Evolutionary conservation across 2,797 vertebrate genomes (phyloP), one percentile per base, ranked within the genome.

Genomic region (Paratrypauchen microcephalus): DNA sequence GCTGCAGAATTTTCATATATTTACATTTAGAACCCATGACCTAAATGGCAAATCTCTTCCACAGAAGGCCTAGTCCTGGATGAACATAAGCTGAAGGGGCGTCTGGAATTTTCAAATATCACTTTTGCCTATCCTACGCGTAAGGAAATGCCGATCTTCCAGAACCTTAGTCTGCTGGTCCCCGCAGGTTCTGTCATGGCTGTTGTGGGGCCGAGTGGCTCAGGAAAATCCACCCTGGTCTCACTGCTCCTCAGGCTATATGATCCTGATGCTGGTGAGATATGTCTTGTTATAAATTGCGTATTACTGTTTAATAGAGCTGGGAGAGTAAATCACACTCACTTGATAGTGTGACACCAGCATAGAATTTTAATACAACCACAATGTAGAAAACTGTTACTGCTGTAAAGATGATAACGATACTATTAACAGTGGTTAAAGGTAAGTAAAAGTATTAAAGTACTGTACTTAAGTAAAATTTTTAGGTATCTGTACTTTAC

Each of bases 221-320:
- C 96, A 6, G 98, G 98, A 61, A 99, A 99, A 82, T 99, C 98
- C 0, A 96, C 96, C 0, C 89, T 98, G 68, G 93, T 99, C 36
- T 97, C 97, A 0, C 92, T 99, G 70, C 90, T 99, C 23, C 92
- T 99, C 68, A 89, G 97, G 12, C 75, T 99, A 16, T 99, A 99
- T 0, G 95, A 99, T 80, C 88, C 95, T 0, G 60, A 88, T 19
- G 11, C 69, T 57, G 86, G 85, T 89, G 74, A 90, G 83, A 65
- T 16, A 8, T 16, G 61, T 26, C 41, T 26, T 26, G 23, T 41
- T 28, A 41, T 41, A 41, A 9, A 13, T 41, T 12, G 12, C 16
- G 1, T 45, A 45, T 45, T 15, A 45, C 41, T 15, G 13, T 15
- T 45, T 15, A 45, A 45, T 45, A 45, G 41, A 45, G 41, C 12